A percentile compares a stretch with the other conserved stretches of the same genome.
Conservation (phyloP, 2,797 vertebrate genomes). For the Darevskia nairensis region DNA sequence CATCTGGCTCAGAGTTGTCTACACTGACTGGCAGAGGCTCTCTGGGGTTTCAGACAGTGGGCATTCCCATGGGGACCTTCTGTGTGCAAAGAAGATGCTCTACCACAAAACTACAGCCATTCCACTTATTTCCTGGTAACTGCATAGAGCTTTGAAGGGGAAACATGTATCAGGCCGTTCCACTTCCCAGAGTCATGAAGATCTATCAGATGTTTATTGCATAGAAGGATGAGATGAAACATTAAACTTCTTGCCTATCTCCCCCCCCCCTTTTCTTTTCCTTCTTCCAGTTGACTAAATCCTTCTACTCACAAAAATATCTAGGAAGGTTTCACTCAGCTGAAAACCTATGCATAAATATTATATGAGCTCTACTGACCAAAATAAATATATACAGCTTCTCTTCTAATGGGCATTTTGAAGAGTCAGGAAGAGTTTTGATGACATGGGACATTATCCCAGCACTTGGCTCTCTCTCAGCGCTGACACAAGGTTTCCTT, state of each 20-base stretch:
- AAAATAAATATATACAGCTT: slow-evolving; percentile 79
- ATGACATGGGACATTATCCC: slow-evolving; percentile 67
- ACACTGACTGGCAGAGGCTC: no score
- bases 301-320: slow-evolving; percentile 69
- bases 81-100: no score
- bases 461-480: slow-evolving; percentile 35
- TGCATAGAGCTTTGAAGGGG: neutral
- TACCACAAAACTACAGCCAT: no score
- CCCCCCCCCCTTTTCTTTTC: neutral
- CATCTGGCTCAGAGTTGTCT: no score
- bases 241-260: slow-evolving; percentile 51
- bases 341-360: slow-evolving; percentile 79
- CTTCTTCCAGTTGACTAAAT: slow-evolving; percentile 47
- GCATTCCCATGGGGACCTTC: no score
- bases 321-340: slow-evolving; percentile 75
- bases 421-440: slow-evolving; percentile 61
- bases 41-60: no score
- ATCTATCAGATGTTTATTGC: neutral
- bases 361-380: slow-evolving; percentile 78
- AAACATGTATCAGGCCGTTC: neutral
- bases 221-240: slow-evolving; percentile 48
- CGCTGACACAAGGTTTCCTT: slow-evolving; percentile 11
- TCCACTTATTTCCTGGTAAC: no score
- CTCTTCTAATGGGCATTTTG: slow-evolving; percentile 72
- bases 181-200: slow-evolving; percentile 22